These are phyloP conservation scores for Oscheius sp. DNA, from an alignment of 2,888 invertebrate genomes.

Conservation along the genomic window DNA sequence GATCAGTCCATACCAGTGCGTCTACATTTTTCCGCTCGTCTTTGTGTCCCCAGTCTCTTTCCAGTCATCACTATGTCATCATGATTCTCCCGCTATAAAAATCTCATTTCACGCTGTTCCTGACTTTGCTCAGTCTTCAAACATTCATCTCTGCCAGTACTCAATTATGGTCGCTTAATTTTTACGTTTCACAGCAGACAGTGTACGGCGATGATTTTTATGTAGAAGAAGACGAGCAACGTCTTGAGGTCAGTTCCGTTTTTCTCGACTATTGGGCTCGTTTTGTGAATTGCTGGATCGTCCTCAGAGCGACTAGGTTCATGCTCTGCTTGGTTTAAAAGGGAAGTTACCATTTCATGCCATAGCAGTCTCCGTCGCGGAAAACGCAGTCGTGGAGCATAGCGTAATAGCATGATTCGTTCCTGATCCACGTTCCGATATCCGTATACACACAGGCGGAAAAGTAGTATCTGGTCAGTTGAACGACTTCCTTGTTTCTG, in stretches of 20 bases:
- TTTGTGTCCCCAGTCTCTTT: neutral
- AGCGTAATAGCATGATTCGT: neutral
- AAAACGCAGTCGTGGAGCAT: neutral
- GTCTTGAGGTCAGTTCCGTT: too few species aligned
- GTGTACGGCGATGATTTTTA: neutral
- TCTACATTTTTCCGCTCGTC: too few species aligned
- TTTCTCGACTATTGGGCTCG: neutral
- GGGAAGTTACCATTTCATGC: neutral
- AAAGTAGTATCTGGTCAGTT: neutral
- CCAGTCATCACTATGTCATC: neutral
- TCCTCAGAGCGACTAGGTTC: neutral
- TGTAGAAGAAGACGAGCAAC: neutral
- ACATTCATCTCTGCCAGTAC: neutral
- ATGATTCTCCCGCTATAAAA: neutral
- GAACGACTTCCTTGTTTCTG: neutral
- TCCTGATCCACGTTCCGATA: neutral
- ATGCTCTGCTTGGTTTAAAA: too few species aligned
- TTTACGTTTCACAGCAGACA: neutral
- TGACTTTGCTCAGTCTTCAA: too few species aligned
- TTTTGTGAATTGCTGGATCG: neutral
- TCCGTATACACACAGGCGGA: conserved; percentile 6
- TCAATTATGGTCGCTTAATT: neutral
- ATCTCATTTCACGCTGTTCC: too few species aligned
- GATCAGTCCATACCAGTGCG: too few species aligned
- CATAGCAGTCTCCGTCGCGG: neutral